Evolutionary conservation across 1,140 invertebrate genomes (phyloP).

Genomic region (Solenopsis fugax): DNA sequence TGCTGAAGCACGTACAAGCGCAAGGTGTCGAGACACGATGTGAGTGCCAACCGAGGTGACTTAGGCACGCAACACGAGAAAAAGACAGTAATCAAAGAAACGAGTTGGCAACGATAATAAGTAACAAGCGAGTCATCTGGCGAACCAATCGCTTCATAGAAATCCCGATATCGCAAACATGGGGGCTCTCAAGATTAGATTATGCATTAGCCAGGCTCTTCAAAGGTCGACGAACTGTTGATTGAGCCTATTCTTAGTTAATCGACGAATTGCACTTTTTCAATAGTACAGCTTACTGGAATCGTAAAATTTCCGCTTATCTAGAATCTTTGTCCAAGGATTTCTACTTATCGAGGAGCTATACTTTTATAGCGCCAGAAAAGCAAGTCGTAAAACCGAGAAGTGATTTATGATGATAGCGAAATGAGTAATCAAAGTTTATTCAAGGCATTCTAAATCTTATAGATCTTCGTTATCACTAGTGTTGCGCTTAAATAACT

Average conservation of each 20-base stretch:
- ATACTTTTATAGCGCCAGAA: not conserved
- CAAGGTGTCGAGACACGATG: slow-evolving; percentile 49
- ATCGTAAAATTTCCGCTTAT: not conserved
- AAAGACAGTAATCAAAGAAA: slow-evolving; percentile 36
- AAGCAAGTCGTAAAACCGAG: not conserved
- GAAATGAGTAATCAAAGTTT: not conserved
- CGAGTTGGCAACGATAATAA: slow-evolving; percentile 46
- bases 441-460: not conserved
- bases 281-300: not conserved
- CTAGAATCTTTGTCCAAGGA: not conserved
- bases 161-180: not conserved
- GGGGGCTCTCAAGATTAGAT: not conserved
- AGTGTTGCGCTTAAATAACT: too few relatives aligned
- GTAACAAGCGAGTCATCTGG: slow-evolving; percentile 51
- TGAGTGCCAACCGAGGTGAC: slow-evolving; percentile 49
- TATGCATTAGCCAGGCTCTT: not conserved
- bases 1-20: slow-evolving; percentile 60
- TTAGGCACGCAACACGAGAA: slow-evolving; percentile 42
- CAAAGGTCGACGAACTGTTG: not conserved
- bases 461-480: not conserved
- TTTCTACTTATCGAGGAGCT: not conserved
- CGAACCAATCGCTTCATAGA: not conserved
- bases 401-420: not conserved
- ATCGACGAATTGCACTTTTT: not conserved
- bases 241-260: not conserved